A percentile compares a stretch with the other conserved stretches of the same genome.
phyloP scores from a whole-genome alignment of 2,797 vertebrate genomes.

The Emydoidea blandingii region DNA sequence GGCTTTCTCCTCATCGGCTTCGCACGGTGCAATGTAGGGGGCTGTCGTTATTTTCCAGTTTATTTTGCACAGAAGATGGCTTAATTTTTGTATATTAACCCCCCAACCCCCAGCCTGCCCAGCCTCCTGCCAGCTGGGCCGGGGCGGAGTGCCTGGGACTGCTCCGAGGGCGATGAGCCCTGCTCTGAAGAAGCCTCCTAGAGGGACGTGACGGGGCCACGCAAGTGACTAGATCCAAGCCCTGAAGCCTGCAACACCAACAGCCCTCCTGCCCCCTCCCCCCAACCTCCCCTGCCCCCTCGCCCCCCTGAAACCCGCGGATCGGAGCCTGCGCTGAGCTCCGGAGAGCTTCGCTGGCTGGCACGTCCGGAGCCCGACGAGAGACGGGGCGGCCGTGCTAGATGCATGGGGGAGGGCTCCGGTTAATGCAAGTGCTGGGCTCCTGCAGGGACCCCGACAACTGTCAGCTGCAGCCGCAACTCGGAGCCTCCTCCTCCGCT shows the following conservation, averaged over 20 bases:
- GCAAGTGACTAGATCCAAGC: slow-evolving; percentile 66
- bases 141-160: slow-evolving; percentile 62
- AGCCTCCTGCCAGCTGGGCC: slow-evolving; percentile 51
- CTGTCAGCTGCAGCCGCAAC: slow-evolving; percentile 58
- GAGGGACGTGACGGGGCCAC: slow-evolving; percentile 77
- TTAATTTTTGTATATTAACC: slow-evolving; percentile 38
- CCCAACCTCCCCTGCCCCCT: slow-evolving; percentile 46
- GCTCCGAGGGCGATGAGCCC: slow-evolving; percentile 71
- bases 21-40: slow-evolving; percentile 53
- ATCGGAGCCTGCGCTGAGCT: slow-evolving; percentile 55
- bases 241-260: slow-evolving; percentile 56
- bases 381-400: slow-evolving; percentile 73
- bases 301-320: slow-evolving; percentile 64
- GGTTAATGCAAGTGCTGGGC: slow-evolving; percentile 88
- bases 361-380: slow-evolving; percentile 10
- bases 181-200: slow-evolving; percentile 64
- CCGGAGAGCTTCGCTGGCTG: slow-evolving; percentile 48
- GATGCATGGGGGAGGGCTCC: slow-evolving; percentile 83
- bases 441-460: slow-evolving; percentile 71
- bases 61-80: slow-evolving; percentile 65
- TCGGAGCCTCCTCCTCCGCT: slow-evolving; percentile 72
- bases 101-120: slow-evolving; percentile 30
- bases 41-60: slow-evolving; percentile 26
- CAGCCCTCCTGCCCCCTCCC: slow-evolving; percentile 24
- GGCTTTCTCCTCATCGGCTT: neutral